Base-by-base conservation (phyloP, 2,113 vertebrate genomes). In the Thalassarche chlororhynchos region DNA sequence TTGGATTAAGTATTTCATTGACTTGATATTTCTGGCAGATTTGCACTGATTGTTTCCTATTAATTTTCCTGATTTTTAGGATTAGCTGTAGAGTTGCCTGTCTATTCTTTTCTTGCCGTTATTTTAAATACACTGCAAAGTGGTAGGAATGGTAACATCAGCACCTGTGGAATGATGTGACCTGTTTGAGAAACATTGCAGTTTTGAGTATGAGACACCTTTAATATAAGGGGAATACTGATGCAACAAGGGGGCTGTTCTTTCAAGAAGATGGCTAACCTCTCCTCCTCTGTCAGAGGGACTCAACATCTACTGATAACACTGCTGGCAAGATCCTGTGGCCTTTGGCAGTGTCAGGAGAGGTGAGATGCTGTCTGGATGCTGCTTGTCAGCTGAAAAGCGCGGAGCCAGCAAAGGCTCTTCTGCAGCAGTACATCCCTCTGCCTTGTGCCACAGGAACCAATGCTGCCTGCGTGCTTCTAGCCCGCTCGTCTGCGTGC, bases 31-130 rank as follows among this genome's bases (percentile, higher is more conserved):
- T 89, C 78, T 79, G 69, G 91, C 72, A 80, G 89, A 81, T 93
- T 84, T 88, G 79, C n/a, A 14, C 84, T 91, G 95, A 97, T 94
- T 93, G 91, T 87, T 98, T 97, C 95, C 82, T 96, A 80, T 97
- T 95, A 58, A 94, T 92, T 95, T 96, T 88, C 91, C 89, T 91
- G 95, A 60, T 55, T 21, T 65, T 34, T 83, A 62, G 77, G 58
- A 55, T 64, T 88, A 91, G 76, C 61, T 61, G 54, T 47, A 17
- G 26, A 51, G 52, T 61, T 69, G 52, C 58, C 62, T 76, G 34
- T 34, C 40, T 54, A 0, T 28, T 90, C 54, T 69, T 72, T 69
- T 65, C 65, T 87, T 5, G 0, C 13, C 60, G 12, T 44, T 68
- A 14, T n/a, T 66, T 49, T 51, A 84, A 84, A 49, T 34, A 26